Percentiles rank a stretch among this genome's conserved stretches.
Evolutionary conservation across 2,113 vertebrate species (phyloP).

Genomic region (Prionailurus bengalensis): DNA sequence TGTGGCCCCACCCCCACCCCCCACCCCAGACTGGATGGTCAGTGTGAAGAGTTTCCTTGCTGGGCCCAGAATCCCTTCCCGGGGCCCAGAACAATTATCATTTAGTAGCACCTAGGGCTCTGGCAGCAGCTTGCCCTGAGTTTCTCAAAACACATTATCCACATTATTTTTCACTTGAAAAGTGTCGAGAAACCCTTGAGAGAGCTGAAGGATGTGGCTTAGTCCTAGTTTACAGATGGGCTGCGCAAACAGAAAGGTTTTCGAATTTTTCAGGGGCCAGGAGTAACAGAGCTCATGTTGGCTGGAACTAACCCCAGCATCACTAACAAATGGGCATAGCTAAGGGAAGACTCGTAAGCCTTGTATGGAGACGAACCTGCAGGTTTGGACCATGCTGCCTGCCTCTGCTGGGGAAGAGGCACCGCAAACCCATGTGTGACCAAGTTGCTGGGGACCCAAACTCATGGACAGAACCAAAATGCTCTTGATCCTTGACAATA

Average conservation of each 20-base stretch:
- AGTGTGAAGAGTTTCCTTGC: background rate
- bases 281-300: background rate
- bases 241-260: background rate
- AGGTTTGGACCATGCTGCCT: background rate
- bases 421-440: background rate
- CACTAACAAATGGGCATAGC: background rate
- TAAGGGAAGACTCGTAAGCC: background rate
- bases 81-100: background rate
- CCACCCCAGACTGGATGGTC: background rate
- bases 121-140: background rate
- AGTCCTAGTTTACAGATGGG: slow-evolving; percentile 20
- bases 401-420: background rate
- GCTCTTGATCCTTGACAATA: background rate
- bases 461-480: background rate
- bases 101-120: background rate
- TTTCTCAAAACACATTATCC: background rate
- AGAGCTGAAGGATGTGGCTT: background rate
- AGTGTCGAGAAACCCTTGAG: slow-evolving; percentile 12
- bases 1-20: background rate
- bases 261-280: background rate
- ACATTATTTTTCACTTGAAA: slow-evolving; percentile 15
- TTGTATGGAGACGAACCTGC: background rate
- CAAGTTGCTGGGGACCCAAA: background rate
- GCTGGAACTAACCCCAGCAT: background rate
- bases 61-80: background rate